Evolutionary conservation across 2,888 invertebrate genomes (phyloP).

Genomic region (Stenchaetothrips biformis): DNA sequence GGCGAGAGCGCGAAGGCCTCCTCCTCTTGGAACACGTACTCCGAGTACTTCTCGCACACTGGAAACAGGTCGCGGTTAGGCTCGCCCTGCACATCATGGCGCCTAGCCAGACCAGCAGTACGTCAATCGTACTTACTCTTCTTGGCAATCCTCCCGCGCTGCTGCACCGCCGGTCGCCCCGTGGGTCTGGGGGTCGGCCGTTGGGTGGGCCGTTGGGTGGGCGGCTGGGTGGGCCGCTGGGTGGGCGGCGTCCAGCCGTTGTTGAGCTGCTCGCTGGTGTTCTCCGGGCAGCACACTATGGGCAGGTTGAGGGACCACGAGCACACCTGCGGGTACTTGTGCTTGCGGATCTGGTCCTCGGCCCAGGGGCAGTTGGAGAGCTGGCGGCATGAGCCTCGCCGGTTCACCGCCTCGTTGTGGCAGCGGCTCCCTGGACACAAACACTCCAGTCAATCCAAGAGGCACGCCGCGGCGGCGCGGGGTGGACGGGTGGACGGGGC

Average conservation of each 20-base stretch:
- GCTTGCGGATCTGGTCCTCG: neutral
- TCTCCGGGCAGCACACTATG: constrained; percentile 5
- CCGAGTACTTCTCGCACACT: neutral
- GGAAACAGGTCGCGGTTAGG: neutral
- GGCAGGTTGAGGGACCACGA: neutral
- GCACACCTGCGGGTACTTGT: neutral
- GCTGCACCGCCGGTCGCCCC: neutral
- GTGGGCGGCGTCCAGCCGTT: neutral
- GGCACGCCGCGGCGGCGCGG: no score
- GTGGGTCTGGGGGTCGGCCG: neutral
- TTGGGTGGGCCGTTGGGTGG: neutral
- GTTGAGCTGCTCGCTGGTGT: neutral
- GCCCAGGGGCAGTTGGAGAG: neutral
- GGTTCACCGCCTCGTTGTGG: neutral
- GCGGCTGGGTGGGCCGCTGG: neutral
- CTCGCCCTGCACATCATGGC: no score
- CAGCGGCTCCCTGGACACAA: neutral
- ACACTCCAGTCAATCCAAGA: no score
- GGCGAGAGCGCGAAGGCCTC: constrained; percentile 1
- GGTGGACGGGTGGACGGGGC: no score
- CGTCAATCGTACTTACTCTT: neutral
- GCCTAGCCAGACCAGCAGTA: no score
- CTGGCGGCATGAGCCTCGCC: neutral
- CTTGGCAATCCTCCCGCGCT: neutral
- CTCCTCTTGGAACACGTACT: constrained; percentile 7